Conservation (phyloP, 1,140 invertebrate species). For the Drosophila pectinifera region DNA sequence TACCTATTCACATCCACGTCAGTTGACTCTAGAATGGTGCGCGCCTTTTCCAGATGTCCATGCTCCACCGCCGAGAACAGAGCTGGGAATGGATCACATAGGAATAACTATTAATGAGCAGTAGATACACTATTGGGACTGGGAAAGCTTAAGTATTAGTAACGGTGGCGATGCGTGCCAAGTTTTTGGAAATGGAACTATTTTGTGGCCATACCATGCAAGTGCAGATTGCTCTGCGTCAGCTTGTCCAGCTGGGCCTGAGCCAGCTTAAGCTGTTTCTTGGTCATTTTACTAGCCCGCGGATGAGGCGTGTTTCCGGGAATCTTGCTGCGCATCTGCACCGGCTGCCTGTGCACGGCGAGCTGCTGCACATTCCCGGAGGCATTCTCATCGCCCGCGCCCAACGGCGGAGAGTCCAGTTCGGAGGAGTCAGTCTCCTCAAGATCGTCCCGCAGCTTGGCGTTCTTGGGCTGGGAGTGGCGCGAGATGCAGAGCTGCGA, state of each 20-base stretch:
- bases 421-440: conserved; percentile 32
- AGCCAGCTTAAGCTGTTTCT: conserved; percentile 87
- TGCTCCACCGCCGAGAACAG: conserved; percentile 97
- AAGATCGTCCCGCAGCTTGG: conserved; percentile 60
- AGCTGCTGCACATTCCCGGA: conserved; percentile 57
- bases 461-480: conserved; percentile 72
- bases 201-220: conserved; percentile 89
- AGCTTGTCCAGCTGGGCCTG: conserved; percentile 90
- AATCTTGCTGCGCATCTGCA: conserved; percentile 60
- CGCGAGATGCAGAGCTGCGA: conserved; percentile 68
- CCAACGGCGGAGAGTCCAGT: conserved; percentile 17
- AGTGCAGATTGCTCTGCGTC: conserved; percentile 93
- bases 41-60: conserved; percentile 95
- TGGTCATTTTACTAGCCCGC: conserved; percentile 85
- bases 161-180: conserved; percentile 32
- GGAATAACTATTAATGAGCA: background rate
- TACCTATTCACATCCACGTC: conserved; percentile 97
- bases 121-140: background rate
- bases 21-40: conserved; percentile 94
- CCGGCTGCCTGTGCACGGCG: conserved; percentile 67
- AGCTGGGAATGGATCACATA: conserved; percentile 87
- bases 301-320: conserved; percentile 85
- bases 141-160: background rate
- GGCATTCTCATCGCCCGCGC: conserved; percentile 55
- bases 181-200: background rate